Base-by-base conservation (phyloP, 2,888 invertebrate species). In the Dryomyza anilis region DNA sequence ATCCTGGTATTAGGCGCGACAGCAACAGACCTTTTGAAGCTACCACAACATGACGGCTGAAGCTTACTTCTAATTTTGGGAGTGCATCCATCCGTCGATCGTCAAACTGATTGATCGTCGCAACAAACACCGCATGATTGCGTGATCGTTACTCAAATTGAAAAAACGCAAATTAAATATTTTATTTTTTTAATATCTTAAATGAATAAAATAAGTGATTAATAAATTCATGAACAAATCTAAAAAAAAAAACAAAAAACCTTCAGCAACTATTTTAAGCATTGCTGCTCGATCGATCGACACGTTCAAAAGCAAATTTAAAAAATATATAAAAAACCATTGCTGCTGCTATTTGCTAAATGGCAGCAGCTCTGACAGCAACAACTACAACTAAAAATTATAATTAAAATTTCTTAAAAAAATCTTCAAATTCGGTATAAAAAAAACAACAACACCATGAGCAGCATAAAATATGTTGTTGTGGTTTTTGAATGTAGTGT, bases 161-260 rank as follows among this genome's bases (percentile, higher is more conserved):
- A 52, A 39, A 39, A 39, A 52, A 19, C 6, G 50, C 50, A 52
- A 30, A 53, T 30, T 19, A 53, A 53, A 53, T 4, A n/a, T n/a
- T 39, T 39, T 39, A 10, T 10, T 36, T 39, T n/a, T n/a, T n/a
- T n/a, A n/a, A n/a, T n/a, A n/a, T n/a, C n/a, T n/a, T n/a, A n/a
- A n/a, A n/a, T n/a, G n/a, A n/a, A n/a, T n/a, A n/a, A n/a, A n/a
- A n/a, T n/a, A n/a, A n/a, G n/a, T n/a, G n/a, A n/a, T n/a, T n/a
- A n/a, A n/a, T n/a, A n/a, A n/a, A n/a, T n/a, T 14, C 29, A n/a
- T 29, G 29, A 27, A 16, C 27, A 52, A 52, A 29, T 7, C 16
- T 7, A 30, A 19, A 53, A 52, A 52, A 52, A 52, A 14, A 6
- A 10, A 19, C 39, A 39, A 27, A 45, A 29, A 57, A 43, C n/a